Conservation (phyloP, 2,888 invertebrate genomes). For the Hedychridium roseum region DNA sequence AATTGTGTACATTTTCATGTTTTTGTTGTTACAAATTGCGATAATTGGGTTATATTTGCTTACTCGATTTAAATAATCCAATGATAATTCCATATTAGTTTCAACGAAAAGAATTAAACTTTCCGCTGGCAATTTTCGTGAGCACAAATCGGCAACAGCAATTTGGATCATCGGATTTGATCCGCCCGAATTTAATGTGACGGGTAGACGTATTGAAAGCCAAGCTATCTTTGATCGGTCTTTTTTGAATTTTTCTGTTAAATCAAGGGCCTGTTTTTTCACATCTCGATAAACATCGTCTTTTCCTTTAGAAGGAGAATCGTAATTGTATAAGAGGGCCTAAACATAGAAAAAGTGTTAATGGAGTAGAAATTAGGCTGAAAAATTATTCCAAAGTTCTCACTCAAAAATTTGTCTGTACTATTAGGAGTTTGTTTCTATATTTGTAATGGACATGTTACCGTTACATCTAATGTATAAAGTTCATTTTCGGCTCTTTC, state of each 20-base stretch:
- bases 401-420: too few relatives aligned
- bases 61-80: conserved; percentile 90
- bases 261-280: conserved; percentile 71
- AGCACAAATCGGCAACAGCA: conserved; percentile 73
- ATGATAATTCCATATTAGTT: conserved; percentile 74
- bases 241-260: conserved; percentile 73
- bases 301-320: conserved; percentile 72
- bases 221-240: conserved; percentile 75
- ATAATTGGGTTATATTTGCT: conserved; percentile 35
- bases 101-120: conserved; percentile 76
- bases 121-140: conserved; percentile 76
- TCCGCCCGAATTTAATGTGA: conserved; percentile 37
- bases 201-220: conserved; percentile 74
- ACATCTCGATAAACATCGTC: conserved; percentile 70
- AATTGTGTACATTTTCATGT: conserved; percentile 11
- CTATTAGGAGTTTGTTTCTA: too few relatives aligned
- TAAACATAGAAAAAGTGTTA: conserved; percentile 43
- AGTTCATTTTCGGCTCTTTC: background rate
- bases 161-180: conserved; percentile 61
- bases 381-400: background rate
- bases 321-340: conserved; percentile 73
- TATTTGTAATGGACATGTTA: background rate
- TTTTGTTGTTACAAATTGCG: conserved; percentile 4
- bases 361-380: background rate
- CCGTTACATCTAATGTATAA: background rate